phyloP scores from a whole-genome alignment of 64 coral and sea anemone genomes.

The Astreopora myriophthalma region DNA sequence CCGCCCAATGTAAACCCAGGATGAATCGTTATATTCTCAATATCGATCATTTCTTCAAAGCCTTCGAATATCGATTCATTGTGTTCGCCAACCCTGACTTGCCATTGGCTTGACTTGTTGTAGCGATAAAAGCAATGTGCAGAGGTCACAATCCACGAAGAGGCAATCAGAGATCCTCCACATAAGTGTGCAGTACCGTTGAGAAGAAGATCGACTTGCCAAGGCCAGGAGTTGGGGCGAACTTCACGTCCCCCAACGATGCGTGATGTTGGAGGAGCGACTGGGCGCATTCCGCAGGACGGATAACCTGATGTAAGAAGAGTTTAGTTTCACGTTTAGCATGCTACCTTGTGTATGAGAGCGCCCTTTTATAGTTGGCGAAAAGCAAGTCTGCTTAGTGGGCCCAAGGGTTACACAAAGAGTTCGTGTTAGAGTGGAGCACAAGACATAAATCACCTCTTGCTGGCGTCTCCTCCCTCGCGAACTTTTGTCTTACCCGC shows the following conservation, averaged over 20 bases:
- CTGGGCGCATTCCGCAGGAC: no score
- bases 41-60: constrained; percentile 71
- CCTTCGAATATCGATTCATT: constrained; percentile 70
- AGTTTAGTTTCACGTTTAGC: no score
- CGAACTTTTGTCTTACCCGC: no score
- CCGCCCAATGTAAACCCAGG: constrained; percentile 2
- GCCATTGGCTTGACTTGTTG: constrained; percentile 50
- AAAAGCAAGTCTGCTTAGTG: no score
- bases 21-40: constrained; percentile 61
- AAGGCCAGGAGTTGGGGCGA: constrained; percentile 67
- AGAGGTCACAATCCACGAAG: constrained; percentile 80
- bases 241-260: constrained; percentile 64
- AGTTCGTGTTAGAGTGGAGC: no score
- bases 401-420: no score
- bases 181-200: constrained; percentile 49
- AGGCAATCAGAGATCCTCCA: constrained; percentile 74
- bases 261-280: constrained; percentile 3
- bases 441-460: no score
- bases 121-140: constrained; percentile 71
- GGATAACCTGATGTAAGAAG: no score
- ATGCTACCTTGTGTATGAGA: no score
- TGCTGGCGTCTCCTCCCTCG: no score
- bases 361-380: no score
- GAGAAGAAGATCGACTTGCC: constrained; percentile 71
- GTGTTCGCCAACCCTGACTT: constrained; percentile 83